Evolutionary conservation across 30 jellyfish, hydroid and myxozoan genomes (phyloP).

Genomic region (Phacellophora camtschatica): DNA sequence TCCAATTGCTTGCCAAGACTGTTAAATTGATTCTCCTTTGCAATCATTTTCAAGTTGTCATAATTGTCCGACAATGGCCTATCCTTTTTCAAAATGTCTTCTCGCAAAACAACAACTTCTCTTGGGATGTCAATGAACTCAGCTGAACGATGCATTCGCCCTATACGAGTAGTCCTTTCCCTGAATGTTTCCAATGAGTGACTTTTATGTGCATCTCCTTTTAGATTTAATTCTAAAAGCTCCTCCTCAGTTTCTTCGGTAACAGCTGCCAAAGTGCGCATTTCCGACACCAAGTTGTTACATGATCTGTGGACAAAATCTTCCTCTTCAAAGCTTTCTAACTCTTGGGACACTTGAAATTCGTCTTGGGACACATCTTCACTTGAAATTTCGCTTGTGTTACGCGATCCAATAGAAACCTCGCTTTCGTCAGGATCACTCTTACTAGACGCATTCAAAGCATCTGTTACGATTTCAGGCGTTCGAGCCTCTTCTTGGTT

Average conservation of each 20-base stretch:
- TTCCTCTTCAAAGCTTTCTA: no score
- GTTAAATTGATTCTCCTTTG: constrained; percentile 50
- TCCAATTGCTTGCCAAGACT: constrained; percentile 33
- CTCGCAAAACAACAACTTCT: constrained; percentile 48
- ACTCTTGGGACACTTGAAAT: constrained; percentile 19
- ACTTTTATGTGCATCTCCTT: constrained; percentile 32
- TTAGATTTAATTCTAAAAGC: constrained; percentile 58
- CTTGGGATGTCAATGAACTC: constrained; percentile 50
- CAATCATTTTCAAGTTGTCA: constrained; percentile 82
- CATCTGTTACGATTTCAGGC: neutral
- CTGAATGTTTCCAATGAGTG: constrained; percentile 55
- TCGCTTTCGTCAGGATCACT: neutral
- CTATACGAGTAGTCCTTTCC: constrained; percentile 1
- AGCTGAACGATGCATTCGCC: constrained; percentile 62
- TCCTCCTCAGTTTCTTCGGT: constrained; percentile 97
- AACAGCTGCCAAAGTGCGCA: constrained; percentile 72
- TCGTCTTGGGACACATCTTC: neutral
- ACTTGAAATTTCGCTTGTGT: neutral
- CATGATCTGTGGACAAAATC: neutral
- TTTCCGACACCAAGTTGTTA: constrained; percentile 20
- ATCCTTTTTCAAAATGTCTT: constrained; percentile 73
- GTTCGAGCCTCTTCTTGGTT: neutral
- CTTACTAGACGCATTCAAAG: neutral
- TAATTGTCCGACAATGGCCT: constrained; percentile 95
- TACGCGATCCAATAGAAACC: neutral